Evolutionary conservation across 2,888 invertebrate genomes (phyloP).

Genomic region (Electrophaes corylata): DNA sequence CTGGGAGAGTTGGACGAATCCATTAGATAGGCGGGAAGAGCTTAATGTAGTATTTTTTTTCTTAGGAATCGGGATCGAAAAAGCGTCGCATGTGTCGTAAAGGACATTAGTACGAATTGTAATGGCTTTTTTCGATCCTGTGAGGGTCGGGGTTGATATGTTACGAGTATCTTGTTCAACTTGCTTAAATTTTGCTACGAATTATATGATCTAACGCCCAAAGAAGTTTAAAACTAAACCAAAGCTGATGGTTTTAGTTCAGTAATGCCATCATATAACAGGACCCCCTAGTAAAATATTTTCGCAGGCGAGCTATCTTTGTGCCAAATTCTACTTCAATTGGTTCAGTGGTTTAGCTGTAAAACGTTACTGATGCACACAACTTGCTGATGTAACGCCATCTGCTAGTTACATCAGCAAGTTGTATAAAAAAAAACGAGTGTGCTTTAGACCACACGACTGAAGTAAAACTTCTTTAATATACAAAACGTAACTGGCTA

Average conservation of each 20-base stretch:
- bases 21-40: slow-evolving; percentile 81
- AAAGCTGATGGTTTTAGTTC: background rate
- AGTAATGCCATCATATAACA: background rate
- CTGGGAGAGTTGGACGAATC: slow-evolving; percentile 82
- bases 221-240: background rate
- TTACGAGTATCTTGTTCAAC: slow-evolving; percentile 24
- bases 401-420: too few species aligned
- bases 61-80: slow-evolving; percentile 63
- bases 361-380: too few species aligned
- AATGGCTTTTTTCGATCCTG: slow-evolving; percentile 56
- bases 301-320: too few species aligned
- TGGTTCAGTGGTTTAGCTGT: background rate
- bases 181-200: too few species aligned
- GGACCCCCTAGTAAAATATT: too few species aligned
- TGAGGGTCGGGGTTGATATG: slow-evolving; percentile 32
- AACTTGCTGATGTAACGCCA: too few species aligned
- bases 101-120: slow-evolving; percentile 64
- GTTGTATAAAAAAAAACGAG: too few species aligned
- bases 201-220: background rate
- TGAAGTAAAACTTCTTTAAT: too few species aligned
- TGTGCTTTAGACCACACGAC: too few species aligned
- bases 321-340: background rate
- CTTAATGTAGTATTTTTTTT: slow-evolving; percentile 78
- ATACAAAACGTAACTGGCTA: too few species aligned
- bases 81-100: slow-evolving; percentile 67